Evolutionary conservation across 2,113 vertebrate species (phyloP).

Genomic region (Mellivora capensis): DNA sequence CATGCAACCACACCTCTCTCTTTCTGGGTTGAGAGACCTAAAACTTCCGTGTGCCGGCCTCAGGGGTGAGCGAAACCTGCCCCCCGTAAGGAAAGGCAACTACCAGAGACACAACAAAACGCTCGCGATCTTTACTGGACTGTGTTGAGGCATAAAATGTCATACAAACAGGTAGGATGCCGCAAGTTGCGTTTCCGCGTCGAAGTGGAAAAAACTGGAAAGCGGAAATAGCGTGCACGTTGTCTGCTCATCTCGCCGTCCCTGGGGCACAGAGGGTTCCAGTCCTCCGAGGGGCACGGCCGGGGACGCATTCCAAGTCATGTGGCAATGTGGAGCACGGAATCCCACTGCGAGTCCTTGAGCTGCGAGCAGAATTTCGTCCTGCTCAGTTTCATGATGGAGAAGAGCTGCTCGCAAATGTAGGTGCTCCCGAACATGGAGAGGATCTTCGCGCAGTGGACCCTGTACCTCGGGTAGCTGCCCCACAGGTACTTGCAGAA

Average conservation of each 20-base stretch:
- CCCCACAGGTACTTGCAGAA: slow-evolving; percentile 63
- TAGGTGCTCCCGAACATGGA: slow-evolving; percentile 74
- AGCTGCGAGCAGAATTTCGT: slow-evolving; percentile 17
- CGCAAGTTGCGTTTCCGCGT: neutral
- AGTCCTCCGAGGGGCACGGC: fast-evolving
- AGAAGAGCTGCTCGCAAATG: slow-evolving; percentile 74
- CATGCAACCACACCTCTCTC: neutral
- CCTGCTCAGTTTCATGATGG: slow-evolving; percentile 73
- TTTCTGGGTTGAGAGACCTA: neutral
- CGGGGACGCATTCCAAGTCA: fast-evolving
- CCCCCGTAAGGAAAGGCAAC: neutral
- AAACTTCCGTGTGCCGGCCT: neutral
- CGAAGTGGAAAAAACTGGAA: neutral
- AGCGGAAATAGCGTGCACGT: neutral
- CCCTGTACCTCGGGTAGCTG: slow-evolving; percentile 46
- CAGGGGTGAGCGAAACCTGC: neutral
- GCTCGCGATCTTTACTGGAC: slow-evolving; percentile 19
- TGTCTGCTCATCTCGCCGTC: neutral
- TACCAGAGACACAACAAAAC: neutral
- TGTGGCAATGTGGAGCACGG: neutral
- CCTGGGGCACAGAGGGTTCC: neutral
- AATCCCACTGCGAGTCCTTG: slow-evolving; percentile 36
- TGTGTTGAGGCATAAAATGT: neutral
- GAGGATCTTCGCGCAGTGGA: slow-evolving; percentile 61
- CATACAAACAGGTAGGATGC: neutral